These are phyloP conservation scores for Sogatella furcifera DNA, from an alignment of 1,140 invertebrate species.

Conservation along the genomic window DNA sequence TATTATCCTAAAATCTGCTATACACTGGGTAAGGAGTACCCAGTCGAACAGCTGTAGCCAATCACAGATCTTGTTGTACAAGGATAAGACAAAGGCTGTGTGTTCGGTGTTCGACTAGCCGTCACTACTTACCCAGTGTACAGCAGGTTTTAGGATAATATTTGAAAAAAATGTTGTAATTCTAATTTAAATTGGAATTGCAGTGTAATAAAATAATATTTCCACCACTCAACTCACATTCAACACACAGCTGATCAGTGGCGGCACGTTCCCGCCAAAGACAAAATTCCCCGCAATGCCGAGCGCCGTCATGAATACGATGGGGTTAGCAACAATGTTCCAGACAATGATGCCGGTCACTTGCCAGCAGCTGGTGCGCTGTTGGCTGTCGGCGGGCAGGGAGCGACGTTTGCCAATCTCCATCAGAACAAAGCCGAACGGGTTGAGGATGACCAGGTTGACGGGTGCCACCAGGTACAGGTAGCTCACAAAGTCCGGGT, in stretches of 20 bases:
- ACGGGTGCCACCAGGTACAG: slow-evolving; percentile 91
- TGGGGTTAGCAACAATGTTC: slow-evolving; percentile 71
- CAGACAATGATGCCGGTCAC: slow-evolving; percentile 14
- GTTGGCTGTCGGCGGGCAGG: not conserved
- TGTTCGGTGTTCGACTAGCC: too few species aligned
- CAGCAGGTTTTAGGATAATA: too few species aligned
- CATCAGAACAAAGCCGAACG: slow-evolving; percentile 81
- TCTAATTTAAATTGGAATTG: too few species aligned
- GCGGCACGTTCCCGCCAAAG: slow-evolving; percentile 66
- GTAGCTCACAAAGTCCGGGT: slow-evolving; percentile 84
- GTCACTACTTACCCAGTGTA: too few species aligned
- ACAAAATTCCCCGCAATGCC: slow-evolving; percentile 78
- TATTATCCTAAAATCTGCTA: too few species aligned
- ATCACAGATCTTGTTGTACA: too few species aligned
- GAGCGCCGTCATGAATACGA: slow-evolving; percentile 86
- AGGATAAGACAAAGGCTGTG: too few species aligned
- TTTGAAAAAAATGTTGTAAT: too few species aligned
- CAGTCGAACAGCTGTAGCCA: too few species aligned
- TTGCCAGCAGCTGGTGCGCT: not conserved
- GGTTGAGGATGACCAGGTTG: slow-evolving; percentile 85
- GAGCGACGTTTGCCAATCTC: slow-evolving; percentile 64
- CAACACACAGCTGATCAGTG: slow-evolving; percentile 60
- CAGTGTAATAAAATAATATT: too few species aligned
- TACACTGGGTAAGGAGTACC: too few species aligned
- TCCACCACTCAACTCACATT: slow-evolving; percentile 42